phyloP scores from a whole-genome alignment of 2,113 vertebrate species.

The Chloropsis cyanopogon region DNA sequence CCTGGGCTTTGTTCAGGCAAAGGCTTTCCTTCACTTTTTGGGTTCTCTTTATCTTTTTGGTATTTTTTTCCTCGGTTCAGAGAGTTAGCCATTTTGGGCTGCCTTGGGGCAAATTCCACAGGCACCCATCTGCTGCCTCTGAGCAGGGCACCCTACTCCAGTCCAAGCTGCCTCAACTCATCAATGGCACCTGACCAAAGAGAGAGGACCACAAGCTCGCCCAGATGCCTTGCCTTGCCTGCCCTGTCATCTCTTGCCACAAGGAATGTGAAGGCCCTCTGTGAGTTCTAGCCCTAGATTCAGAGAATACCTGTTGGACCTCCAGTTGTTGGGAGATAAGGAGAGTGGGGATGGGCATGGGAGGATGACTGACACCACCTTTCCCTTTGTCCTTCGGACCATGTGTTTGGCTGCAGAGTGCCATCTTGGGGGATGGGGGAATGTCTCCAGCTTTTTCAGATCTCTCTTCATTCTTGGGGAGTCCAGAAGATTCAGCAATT shows the following conservation, averaged over 20 bases:
- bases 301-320: not conserved
- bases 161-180: not conserved
- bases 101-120: not conserved
- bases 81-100: not conserved
- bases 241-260: not conserved
- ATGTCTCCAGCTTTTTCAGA: too few relatives aligned
- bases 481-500: not conserved
- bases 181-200: not conserved
- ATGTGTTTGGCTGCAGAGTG: not conserved
- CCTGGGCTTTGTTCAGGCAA: not conserved
- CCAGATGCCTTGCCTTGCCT: not conserved
- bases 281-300: not conserved
- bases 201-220: not conserved
- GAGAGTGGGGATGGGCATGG: too few relatives aligned
- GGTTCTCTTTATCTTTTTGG: not conserved
- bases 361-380: not conserved
- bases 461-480: not conserved
- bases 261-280: not conserved
- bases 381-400: not conserved
- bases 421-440: not conserved
- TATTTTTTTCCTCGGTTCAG: not conserved
- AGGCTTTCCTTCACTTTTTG: not conserved
- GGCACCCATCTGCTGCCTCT: not conserved
- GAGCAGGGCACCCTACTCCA: not conserved
- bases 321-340: not conserved